Evolutionary conservation across 2,888 invertebrate species (phyloP), one percentile per base, ranked within the genome.

Genomic region (Loripinus fragilis): DNA sequence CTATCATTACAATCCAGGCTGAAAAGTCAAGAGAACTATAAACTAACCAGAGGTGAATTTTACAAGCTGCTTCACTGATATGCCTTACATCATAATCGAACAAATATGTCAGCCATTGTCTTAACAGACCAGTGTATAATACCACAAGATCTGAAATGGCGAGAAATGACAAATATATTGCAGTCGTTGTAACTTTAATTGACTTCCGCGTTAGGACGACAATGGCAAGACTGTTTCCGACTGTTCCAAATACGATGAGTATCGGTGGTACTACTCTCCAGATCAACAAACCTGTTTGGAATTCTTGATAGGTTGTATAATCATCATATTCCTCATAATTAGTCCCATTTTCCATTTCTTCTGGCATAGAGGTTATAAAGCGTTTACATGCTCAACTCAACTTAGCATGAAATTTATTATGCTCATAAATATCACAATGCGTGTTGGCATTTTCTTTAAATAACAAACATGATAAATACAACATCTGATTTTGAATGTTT

Each of bases 1-100:
- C 89, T 23, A 86, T 86, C 45, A 90, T 89, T 20, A 92, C 81
- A 23, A 91, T 86, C 92, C 92, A 92, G 0, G 89, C 89, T 8
- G 90, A 90, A 35, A 87, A 85, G 71, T 91, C 87, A 0, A 90
- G 77, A 7, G 88, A 84, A 30, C 82, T 81, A 66, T 91, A 91
- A 8, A 90, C 87, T 28, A 90, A 45, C 82, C 87, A 89, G 0
- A 84, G 72, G 76, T 91, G 86, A 3, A 89, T 64, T 76, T 90
- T 88, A 66, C 90, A 90, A 0, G 74, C 76, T 5, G 76, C 69
- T 17, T 64, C 64, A 33, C 80, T 83, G 2, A 76, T 10, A 15
- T 81, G 23, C 12, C 91, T 83, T 48, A 91, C 73, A 64, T 91
- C 91, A 17, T 76, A 65, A 0, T 83, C 78, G 55, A 77, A 72